Evolutionary conservation across 2,113 vertebrate species (phyloP), one percentile per base, ranked within the genome.

Genomic region (Elephas maximus): DNA sequence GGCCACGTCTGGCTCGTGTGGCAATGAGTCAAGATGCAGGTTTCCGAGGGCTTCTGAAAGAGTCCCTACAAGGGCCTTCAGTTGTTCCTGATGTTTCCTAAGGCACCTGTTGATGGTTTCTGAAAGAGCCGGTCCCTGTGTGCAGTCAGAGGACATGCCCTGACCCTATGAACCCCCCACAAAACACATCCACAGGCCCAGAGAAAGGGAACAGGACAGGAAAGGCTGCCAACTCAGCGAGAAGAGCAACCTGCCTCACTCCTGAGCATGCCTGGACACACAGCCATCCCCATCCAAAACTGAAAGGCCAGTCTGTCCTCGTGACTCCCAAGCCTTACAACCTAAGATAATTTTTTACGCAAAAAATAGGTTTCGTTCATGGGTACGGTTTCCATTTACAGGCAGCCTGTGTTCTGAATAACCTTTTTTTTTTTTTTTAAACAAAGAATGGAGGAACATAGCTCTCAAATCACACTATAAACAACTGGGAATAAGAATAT

Each of bases 31-130:
- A 0, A 98, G 96, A 5, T 18, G 45, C 76, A 97, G 89, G 11
- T 53, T 86, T 63, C 79, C 94, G 0, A 97, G 60, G 21, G 78
- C 84, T 44, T 93, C 88, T 0, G 30, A 44, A 7, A 90, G 69
- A 14, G 71, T 21, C 57, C 12, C 63, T 1, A 4, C 1, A 0
- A 53, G 51, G 24, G 65, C 21, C 77, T 81, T n/a, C 62, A 63
- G 30, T 2, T 96, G 96, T 79, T 91, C 23, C 71, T 92, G 69
- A 62, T 74, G 94, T 12, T 97, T 90, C 4, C 0, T 9, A 74
- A 95, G 90, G 26, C 97, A 94, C 4, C 48, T 60, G 9, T 18
- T 76, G 92, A 97, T 77, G 30, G 97, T 74, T 51, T 88, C 96
- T 97, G 97, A 83, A 93, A 89, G 60, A 74, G 45, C 37, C 63